phyloP scores from a whole-genome alignment of 2,113 vertebrate genomes.

The Galeopterus variegatus region DNA sequence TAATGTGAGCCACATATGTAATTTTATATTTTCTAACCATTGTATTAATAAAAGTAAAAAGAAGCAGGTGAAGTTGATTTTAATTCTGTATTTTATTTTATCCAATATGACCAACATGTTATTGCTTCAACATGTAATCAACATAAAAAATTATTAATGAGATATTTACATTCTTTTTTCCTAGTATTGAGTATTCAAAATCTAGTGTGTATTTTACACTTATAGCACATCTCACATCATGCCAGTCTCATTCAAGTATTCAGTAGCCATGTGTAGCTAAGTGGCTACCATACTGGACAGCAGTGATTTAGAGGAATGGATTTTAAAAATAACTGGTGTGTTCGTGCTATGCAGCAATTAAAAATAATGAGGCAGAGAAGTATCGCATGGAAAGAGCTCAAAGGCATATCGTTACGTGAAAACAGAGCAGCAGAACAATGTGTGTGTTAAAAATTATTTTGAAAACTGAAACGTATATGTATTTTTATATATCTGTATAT shows the following conservation, averaged over 20 bases:
- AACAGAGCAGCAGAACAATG: background rate
- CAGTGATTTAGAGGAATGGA: background rate
- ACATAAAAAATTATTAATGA: constrained; percentile 15
- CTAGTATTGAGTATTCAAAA: constrained; percentile 10
- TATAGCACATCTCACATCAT: background rate
- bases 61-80: background rate
- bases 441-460: background rate
- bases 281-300: background rate
- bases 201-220: background rate
- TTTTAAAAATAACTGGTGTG: background rate
- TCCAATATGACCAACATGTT: background rate
- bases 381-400: background rate
- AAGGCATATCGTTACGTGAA: background rate
- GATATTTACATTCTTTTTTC: background rate
- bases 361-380: constrained; percentile 12
- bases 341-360: background rate
- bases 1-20: background rate
- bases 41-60: constrained; percentile 25
- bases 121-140: background rate
- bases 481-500: background rate
- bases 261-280: background rate
- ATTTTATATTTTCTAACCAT: background rate
- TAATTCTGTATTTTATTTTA: background rate
- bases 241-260: background rate
- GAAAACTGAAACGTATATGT: background rate